Base-by-base conservation (phyloP, 2,797 vertebrate genomes). In the Rhinella marina region DNA sequence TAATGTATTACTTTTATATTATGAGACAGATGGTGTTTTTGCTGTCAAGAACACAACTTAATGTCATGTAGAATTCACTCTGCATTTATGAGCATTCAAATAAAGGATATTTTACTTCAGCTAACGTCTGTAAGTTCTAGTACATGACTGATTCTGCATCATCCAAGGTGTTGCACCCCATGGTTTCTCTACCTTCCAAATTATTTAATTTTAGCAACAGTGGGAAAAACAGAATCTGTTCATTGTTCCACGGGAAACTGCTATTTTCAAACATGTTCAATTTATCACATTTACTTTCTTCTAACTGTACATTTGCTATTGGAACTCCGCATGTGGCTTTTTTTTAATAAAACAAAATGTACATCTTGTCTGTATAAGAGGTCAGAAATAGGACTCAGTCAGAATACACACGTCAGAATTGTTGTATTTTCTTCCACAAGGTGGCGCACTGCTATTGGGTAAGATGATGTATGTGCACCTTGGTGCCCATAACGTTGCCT, bases 401-500 rank as follows among this genome's bases (percentile, higher is more conserved):
- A 32, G 1, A 11, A 52, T 2, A 13, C 41, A 50, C 9, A 12
- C 2, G 1, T 50, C 48, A 48, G 21, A 50, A 75, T 4, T 50
- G 21, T n/a, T 75, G 21, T 3, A n/a, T 50, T 41, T 50, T 50
- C 3, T 77, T 54, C 75, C 75, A 77, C 75, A 7, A 77, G 75
- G 50, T 77, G 75, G 75, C n/a, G n/a, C 50, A 52, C 48, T 77
- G 16, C 50, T 25, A 54, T 77, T 54, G 48, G 75, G 75, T 77
- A 54, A 77, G 5, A 54, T n/a, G 75, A 25, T 52, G 12, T 54
- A 14, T 54, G 21, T 54, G 23, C 48, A 14, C 23, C 25, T 25
- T 76, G 23, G 11, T n/a, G 21, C 23, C 48, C 48, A 52, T 25
- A 54, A 54, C 25, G 41, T 1, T n/a, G 50, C 21, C 23, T 41